Conservation (phyloP, 1,140 invertebrate species). For the Marisa cornuarietis region DNA sequence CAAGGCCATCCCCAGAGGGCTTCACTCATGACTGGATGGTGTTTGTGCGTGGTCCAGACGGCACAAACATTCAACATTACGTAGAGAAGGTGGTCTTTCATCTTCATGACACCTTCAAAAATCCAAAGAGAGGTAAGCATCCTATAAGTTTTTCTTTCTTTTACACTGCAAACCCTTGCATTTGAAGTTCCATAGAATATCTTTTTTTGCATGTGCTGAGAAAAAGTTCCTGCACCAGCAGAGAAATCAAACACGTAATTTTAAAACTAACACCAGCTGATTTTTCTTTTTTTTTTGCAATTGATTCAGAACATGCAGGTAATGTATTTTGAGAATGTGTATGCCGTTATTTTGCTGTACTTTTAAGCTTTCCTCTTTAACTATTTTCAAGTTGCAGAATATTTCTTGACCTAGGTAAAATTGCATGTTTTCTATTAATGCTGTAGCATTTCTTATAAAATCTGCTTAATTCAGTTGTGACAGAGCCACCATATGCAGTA, state of each 20-base stretch:
- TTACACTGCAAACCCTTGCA: not conserved
- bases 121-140: constrained; percentile 77
- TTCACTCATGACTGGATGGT: constrained; percentile 98
- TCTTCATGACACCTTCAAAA: constrained; percentile 90
- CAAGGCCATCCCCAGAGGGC: constrained; percentile 82
- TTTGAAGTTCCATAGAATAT: too few relatives aligned
- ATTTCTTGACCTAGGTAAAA: not conserved
- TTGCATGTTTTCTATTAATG: not conserved
- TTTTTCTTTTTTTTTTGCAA: too few relatives aligned
- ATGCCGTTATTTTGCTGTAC: constrained; percentile 1
- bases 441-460: not conserved
- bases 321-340: too few relatives aligned
- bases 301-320: too few relatives aligned
- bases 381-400: not conserved
- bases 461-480: constrained; percentile 64
- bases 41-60: constrained; percentile 89
- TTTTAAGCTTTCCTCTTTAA: not conserved
- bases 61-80: constrained; percentile 83
- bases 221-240: too few relatives aligned
- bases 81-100: constrained; percentile 95
- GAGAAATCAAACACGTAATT: too few relatives aligned
- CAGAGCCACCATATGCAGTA: constrained; percentile 90
- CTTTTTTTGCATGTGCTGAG: too few relatives aligned
- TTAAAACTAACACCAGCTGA: too few relatives aligned
- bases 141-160: not conserved